phyloP scores from a whole-genome alignment of 1,140 invertebrate genomes.

The Rhopalosiphum maidis region DNA sequence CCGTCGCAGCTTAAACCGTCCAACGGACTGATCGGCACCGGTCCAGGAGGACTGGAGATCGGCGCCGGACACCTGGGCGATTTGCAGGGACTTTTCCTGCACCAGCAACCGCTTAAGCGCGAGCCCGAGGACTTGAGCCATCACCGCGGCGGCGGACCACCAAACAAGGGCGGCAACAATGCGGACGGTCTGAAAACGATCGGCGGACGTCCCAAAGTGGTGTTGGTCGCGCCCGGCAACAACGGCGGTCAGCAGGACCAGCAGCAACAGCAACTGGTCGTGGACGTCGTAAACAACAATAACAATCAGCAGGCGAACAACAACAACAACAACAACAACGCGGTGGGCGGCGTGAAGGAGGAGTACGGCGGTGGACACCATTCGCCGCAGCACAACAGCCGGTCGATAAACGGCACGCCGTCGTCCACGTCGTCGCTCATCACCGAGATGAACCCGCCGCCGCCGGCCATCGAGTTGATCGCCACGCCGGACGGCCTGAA shows the following conservation, averaged over 20 bases:
- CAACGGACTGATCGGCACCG: constrained; percentile 68
- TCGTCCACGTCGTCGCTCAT: constrained; percentile 65
- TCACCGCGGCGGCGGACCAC: constrained; percentile 62
- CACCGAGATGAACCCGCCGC: constrained; percentile 62
- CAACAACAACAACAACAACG: constrained; percentile 48
- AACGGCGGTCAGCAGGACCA: constrained; percentile 60
- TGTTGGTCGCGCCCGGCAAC: constrained; percentile 63
- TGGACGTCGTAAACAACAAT: constrained; percentile 63
- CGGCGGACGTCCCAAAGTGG: constrained; percentile 62
- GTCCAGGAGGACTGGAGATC: constrained; percentile 64
- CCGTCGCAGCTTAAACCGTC: constrained; percentile 65
- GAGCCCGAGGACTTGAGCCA: constrained; percentile 73
- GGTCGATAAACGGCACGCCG: constrained; percentile 66
- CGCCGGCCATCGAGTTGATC: constrained; percentile 65
- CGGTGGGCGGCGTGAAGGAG: constrained; percentile 63
- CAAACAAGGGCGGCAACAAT: constrained; percentile 59
- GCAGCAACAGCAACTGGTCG: constrained; percentile 63
- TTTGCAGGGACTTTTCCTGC: constrained; percentile 71
- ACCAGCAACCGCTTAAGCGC: constrained; percentile 69
- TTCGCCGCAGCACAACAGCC: constrained; percentile 64
- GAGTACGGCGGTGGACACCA: constrained; percentile 61
- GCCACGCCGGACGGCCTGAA: constrained; percentile 66
- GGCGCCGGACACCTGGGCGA: constrained; percentile 67
- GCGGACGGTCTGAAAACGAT: constrained; percentile 62
- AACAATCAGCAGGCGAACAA: constrained; percentile 52